phyloP scores from a whole-genome alignment of 2,888 invertebrate species.

The Camponotus fellah region DNA sequence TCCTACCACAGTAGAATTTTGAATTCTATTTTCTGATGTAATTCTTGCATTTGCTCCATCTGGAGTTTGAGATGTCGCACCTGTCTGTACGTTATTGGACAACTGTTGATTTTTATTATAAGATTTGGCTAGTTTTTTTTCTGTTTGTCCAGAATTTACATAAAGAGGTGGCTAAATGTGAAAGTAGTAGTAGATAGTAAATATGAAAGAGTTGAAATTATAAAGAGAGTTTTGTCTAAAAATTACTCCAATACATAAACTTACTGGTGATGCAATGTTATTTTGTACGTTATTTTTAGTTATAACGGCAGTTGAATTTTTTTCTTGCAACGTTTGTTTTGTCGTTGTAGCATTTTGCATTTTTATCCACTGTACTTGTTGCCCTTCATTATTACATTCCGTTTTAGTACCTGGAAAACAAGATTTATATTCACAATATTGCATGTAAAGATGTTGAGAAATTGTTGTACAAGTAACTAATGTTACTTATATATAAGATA shows the following conservation, averaged over 20 bases:
- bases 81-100: slow-evolving; percentile 57
- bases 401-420: slow-evolving; percentile 67
- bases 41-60: slow-evolving; percentile 60
- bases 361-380: slow-evolving; percentile 81
- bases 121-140: slow-evolving; percentile 70
- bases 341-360: slow-evolving; percentile 78
- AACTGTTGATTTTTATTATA: slow-evolving; percentile 69
- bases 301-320: slow-evolving; percentile 72
- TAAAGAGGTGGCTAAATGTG: slow-evolving; percentile 53
- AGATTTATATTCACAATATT: background rate
- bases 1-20: slow-evolving; percentile 68
- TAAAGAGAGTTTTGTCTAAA: background rate
- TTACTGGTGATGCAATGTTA: slow-evolving; percentile 75
- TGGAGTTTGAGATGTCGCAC: slow-evolving; percentile 49
- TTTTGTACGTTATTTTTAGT: slow-evolving; percentile 77
- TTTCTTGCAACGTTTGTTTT: slow-evolving; percentile 76
- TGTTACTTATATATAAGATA: background rate
- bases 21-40: slow-evolving; percentile 65
- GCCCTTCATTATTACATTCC: slow-evolving; percentile 72
- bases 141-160: slow-evolving; percentile 59
- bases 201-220: slow-evolving; percentile 23
- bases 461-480: background rate
- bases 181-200: slow-evolving; percentile 20
- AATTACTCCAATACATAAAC: slow-evolving; percentile 41
- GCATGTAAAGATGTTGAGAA: background rate